Evolutionary conservation across 1,140 invertebrate species (phyloP), one percentile per base, ranked within the genome.

Genomic region (Scaptomyza montana): DNA sequence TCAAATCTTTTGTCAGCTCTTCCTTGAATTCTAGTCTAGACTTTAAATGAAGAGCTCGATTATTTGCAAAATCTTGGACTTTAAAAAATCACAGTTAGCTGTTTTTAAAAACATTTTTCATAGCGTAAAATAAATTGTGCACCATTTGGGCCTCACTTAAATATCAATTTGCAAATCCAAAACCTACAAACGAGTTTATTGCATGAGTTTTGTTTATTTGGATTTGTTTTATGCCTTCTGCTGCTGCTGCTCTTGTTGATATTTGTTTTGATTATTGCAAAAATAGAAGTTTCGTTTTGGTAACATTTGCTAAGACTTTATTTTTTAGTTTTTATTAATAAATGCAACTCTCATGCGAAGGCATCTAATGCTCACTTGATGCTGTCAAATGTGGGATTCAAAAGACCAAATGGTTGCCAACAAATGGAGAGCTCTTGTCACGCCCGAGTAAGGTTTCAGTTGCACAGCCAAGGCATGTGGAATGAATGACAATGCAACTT

Each of bases 401-500:
- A 9, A 9, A 51, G 21, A 50, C 39, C 46, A 66, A 36, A 13
- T 39, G 9, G 1, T 1, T 28, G 21, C 13, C 45, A 43, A 21
- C n/a, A 43, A 54, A 56, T 30, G 46, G 8, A 53, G 47, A 53
- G 51, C 50, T 50, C 62, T 49, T 54, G 65, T 54, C 81, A 80
- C 69, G 75, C 39, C 10, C 50, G 19, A 36, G 33, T 43, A 13
- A 28, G 46, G 33, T 13, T 49, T 30, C 55, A 46, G 55, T 55
- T 39, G 49, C 36, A 36, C 30, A 64, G 53, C 59, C 56, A 64
- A 50, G 78, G 63, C 70, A 63, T 67, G 62, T 75, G 62, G 46
- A 67, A 78, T 75, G 81, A 68, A 87, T 53, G 47, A 65, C 76
- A 77, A 72, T 67, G 68, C 60, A 65, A 62, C 62, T 62, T 36